Base-by-base conservation (phyloP, 1,140 invertebrate species). In the Euura lappo region DNA sequence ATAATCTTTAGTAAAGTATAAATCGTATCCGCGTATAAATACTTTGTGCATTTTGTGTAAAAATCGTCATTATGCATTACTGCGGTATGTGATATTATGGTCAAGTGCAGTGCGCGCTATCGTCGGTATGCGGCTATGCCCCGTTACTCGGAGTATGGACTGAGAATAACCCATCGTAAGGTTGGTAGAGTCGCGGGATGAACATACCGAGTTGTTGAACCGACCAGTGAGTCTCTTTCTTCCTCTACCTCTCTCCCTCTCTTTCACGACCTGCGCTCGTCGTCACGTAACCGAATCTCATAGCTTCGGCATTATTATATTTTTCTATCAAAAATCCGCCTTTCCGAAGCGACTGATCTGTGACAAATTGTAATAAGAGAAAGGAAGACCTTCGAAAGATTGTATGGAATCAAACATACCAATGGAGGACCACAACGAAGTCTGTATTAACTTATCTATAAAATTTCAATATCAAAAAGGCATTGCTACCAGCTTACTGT, bases 91-190 rank as follows among this genome's bases (percentile, higher is more conserved):
- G 76, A 71, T 75, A 69, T 77, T 77, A 74, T 77, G 73, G 72
- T 77, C 68, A 74, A 66, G 71, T 75, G 71, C 70, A 75, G 65
- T 45, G 71, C 68, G 43, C 47, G 69, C 11, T 68, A 68, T 10
- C 65, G 70, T 5, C 74, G 78, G 78, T 79, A 79, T 78, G 80
- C 73, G 68, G 45, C 44, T 66, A 73, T 44, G 75, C 71, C 71
- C 84, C 84, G 85, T 86, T 86, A 86, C 70, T 73, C 76, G 79
- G 74, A 72, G 76, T 73, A 76, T 76, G 76, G 76, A 81, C 76
- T 75, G 72, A 79, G 80, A 81, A 79, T 81, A 84, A 83, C 75
- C 79, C 78, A 79, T 79, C 79, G 79, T 78, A 77, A 71, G 79
- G 82, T 83, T 79, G 78, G 8, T 75, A 76, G 74, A 71, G 71